A percentile compares a stretch with the other conserved stretches of the same genome.
Conservation (phyloP, 2,797 vertebrate species). For the Enteromius thamalakanensis region DNA sequence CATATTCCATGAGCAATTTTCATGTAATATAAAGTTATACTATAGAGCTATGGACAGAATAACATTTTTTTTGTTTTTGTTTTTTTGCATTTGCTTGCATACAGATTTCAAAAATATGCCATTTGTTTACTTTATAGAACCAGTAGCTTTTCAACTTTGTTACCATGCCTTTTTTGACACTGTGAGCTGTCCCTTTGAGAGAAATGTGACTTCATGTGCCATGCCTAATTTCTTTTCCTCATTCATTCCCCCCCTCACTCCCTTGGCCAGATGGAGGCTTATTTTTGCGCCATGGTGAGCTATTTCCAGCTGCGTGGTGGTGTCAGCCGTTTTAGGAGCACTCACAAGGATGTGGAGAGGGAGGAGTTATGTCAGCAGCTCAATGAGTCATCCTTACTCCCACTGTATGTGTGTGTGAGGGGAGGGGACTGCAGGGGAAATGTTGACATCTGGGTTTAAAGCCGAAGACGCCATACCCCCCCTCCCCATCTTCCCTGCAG, state of each 20-base stretch:
- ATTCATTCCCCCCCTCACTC: slow-evolving; percentile 44
- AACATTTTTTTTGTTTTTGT: too few relatives aligned
- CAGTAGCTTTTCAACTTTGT: not conserved
- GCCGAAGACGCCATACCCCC: slow-evolving; percentile 1
- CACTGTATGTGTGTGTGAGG: slow-evolving; percentile 52
- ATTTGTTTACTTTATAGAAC: not conserved
- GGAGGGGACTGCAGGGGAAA: slow-evolving; percentile 39
- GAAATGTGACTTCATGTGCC: slow-evolving; percentile 55
- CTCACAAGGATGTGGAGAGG: slow-evolving; percentile 66
- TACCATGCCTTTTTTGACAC: not conserved
- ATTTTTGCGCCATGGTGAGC: slow-evolving; percentile 46
- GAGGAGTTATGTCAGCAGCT: slow-evolving; percentile 65
- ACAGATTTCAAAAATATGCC: not conserved
- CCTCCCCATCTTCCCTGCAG: not conserved
- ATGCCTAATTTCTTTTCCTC: slow-evolving; percentile 40
- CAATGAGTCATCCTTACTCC: slow-evolving; percentile 68
- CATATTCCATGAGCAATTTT: not conserved
- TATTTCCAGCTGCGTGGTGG: slow-evolving; percentile 54
- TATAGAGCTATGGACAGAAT: not conserved
- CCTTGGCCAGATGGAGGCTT: slow-evolving; percentile 35
- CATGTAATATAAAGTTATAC: not conserved
- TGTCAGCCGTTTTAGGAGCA: slow-evolving; percentile 57
- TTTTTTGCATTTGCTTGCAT: not conserved
- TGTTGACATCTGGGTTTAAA: slow-evolving; percentile 48
- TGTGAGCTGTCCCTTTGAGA: not conserved